phyloP scores from a whole-genome alignment of 2,113 vertebrate species.

The Lasiurus borealis region DNA sequence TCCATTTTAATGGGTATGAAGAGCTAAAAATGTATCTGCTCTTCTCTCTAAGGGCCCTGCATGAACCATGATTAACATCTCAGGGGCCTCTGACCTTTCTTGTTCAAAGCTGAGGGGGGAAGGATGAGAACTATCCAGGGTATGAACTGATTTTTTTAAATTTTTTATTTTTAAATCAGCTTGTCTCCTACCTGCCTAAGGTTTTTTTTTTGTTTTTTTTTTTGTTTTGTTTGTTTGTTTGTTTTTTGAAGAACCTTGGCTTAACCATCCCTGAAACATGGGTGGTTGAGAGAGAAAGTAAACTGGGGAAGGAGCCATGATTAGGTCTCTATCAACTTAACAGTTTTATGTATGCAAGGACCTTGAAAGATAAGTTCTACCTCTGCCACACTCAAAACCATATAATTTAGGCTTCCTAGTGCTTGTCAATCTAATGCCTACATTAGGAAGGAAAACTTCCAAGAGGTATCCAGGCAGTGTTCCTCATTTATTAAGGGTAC shows the following conservation, averaged over 20 bases:
- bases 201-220: too few species aligned
- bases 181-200: background rate
- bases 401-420: background rate
- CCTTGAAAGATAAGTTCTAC: background rate
- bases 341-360: background rate
- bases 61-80: background rate
- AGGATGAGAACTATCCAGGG: background rate
- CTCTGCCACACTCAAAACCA: background rate
- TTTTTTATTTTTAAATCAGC: background rate
- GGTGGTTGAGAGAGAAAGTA: background rate
- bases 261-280: background rate
- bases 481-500: background rate
- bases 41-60: background rate
- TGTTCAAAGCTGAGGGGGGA: background rate
- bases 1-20: background rate
- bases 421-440: background rate
- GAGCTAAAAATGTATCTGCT: background rate
- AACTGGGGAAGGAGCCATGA: background rate
- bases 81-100: background rate
- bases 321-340: background rate
- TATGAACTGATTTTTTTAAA: background rate
- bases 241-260: background rate
- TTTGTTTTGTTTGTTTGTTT: too few species aligned
- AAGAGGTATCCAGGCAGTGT: background rate
- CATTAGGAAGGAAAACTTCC: slow-evolving; percentile 21